These are phyloP conservation scores for Gouania willdenowi DNA, from an alignment of 2,797 vertebrate species.

Conservation along the genomic window DNA sequence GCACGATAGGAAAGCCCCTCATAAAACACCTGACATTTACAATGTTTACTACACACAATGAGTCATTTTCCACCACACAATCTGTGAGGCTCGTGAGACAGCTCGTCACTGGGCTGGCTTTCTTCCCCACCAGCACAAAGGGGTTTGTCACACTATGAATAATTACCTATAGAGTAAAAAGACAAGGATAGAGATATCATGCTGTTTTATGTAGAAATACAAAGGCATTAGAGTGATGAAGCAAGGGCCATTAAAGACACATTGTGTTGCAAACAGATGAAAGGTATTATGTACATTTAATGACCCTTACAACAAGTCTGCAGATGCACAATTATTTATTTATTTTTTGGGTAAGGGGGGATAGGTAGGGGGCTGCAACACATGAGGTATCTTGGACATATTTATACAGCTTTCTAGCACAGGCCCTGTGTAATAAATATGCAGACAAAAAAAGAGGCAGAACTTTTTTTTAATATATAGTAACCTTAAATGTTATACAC, in stretches of 20 bases:
- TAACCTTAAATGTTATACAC: no score
- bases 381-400: no score
- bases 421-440: no score
- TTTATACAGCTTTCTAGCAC: no score
- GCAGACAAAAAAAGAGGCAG: no score
- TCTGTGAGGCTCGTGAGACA: slow-evolving; percentile 36
- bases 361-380: no score
- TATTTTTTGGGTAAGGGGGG: no score
- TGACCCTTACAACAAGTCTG: no score
- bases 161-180: slow-evolving; percentile 21
- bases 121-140: slow-evolving; percentile 19
- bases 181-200: slow-evolving; percentile 16
- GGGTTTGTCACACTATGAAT: slow-evolving; percentile 27
- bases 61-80: slow-evolving; percentile 46
- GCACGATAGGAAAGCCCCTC: slow-evolving; percentile 34
- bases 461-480: no score
- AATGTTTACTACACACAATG: slow-evolving; percentile 56
- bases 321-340: no score
- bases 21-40: slow-evolving; percentile 13
- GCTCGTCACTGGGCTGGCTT: slow-evolving; percentile 36
- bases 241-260: slow-evolving; percentile 15
- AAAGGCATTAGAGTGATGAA: slow-evolving; percentile 24
- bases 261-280: slow-evolving; percentile 10
- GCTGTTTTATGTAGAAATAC: slow-evolving; percentile 46
- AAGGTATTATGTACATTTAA: slow-evolving; percentile 19